Percentiles rank a stretch among this genome's conserved stretches.
phyloP scores from a whole-genome alignment of 2,113 vertebrate genomes.

The Poeciliopsis turrubarensis region DNA sequence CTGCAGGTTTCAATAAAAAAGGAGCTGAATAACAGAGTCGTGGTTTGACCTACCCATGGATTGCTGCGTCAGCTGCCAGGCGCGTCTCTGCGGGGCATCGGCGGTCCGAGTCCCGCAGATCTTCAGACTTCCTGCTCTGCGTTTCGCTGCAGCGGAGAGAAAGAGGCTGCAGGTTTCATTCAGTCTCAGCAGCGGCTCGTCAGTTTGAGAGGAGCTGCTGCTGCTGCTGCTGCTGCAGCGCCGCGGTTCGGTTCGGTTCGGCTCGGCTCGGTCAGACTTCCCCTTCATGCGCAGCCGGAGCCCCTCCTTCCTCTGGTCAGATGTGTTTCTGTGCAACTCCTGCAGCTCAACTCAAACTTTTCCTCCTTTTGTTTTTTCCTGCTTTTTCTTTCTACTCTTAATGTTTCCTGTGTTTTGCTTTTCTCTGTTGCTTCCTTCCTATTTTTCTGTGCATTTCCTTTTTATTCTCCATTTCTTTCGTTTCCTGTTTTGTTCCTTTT shows the following conservation, averaged over 20 bases:
- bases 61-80: slow-evolving; percentile 43
- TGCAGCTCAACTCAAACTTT: background rate
- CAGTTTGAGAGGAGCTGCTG: no score
- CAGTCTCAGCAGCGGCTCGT: no score
- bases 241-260: slow-evolving; percentile 3
- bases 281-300: slow-evolving; percentile 13
- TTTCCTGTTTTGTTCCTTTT: no score
- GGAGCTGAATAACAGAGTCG: background rate
- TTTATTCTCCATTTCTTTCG: no score
- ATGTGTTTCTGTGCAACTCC: background rate
- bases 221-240: background rate
- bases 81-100: slow-evolving; percentile 51
- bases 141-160: background rate
- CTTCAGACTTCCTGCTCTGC: slow-evolving; percentile 60
- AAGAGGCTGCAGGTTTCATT: no score
- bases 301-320: slow-evolving; percentile 18
- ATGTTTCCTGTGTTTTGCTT: no score
- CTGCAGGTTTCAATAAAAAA: background rate
- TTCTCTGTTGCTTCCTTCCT: no score
- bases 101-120: slow-evolving; percentile 32
- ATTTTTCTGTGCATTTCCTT: no score
- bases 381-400: no score
- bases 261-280: slow-evolving; percentile 40
- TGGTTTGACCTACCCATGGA: slow-evolving; percentile 63
- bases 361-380: no score